A percentile compares a stretch with the other conserved stretches of the same genome.
These are phyloP conservation scores for Fissipunctia ypsillon DNA, from an alignment of 2,888 invertebrate genomes.

Conservation along the genomic window DNA sequence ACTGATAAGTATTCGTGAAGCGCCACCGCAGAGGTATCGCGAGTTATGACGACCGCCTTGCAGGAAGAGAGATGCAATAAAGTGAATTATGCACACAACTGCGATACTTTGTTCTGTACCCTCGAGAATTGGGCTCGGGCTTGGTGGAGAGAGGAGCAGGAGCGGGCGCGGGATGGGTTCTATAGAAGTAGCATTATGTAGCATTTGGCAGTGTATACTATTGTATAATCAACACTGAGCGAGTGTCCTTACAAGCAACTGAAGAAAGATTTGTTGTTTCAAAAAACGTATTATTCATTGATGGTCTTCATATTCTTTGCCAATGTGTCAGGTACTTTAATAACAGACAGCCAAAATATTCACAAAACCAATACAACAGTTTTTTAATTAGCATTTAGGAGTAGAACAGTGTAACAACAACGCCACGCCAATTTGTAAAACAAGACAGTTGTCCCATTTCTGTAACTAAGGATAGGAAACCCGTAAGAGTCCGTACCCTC, in stretches of 20 bases:
- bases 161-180: slow-evolving; percentile 37
- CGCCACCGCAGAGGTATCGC: slow-evolving; percentile 61
- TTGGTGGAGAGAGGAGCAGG: slow-evolving; percentile 60
- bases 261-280: neutral
- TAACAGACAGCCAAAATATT: no score
- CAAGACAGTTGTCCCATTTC: slow-evolving; percentile 9
- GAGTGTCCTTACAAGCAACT: neutral
- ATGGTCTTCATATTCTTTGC: no score
- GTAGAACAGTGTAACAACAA: neutral
- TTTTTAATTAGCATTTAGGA: neutral
- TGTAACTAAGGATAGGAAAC: neutral
- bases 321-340: no score
- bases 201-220: neutral
- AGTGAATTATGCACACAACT: slow-evolving; percentile 89
- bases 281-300: neutral
- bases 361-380: neutral
- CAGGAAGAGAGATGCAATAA: slow-evolving; percentile 80
- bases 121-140: slow-evolving; percentile 67
- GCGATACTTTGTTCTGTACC: slow-evolving; percentile 86
- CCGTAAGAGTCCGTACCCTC: slow-evolving; percentile 31
- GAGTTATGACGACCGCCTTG: slow-evolving; percentile 81
- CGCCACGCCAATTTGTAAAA: slow-evolving; percentile 2
- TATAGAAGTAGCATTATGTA: neutral
- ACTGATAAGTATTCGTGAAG: slow-evolving; percentile 62
- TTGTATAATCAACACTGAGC: neutral